A percentile compares a stretch with the other conserved stretches of the same genome.
Evolutionary conservation across 2,888 invertebrate genomes (phyloP).

Genomic region (Heliconius aoede): DNA sequence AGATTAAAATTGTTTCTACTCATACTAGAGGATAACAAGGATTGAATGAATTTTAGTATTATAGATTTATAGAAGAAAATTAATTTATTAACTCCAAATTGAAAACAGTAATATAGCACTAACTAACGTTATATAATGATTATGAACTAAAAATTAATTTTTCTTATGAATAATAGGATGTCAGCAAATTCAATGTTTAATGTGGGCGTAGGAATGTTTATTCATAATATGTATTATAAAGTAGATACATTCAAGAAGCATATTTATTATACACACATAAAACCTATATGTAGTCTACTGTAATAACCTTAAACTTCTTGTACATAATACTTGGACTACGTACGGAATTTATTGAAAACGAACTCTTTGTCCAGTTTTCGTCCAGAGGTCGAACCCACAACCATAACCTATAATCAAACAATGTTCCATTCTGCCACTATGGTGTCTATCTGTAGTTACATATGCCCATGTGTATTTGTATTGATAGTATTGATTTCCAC

Average conservation of each 20-base stretch:
- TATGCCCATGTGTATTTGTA: too few relatives aligned
- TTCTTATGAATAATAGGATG: neutral
- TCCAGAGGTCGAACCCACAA: neutral
- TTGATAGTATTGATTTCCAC: constrained; percentile 1
- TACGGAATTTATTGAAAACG: too few relatives aligned
- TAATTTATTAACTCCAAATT: neutral
- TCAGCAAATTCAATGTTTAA: constrained; percentile 3
- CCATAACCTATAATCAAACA: neutral
- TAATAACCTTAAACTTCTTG: too few relatives aligned
- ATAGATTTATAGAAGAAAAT: neutral
- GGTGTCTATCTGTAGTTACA: too few relatives aligned
- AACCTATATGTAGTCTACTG: too few relatives aligned
- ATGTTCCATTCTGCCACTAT: neutral
- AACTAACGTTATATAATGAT: neutral
- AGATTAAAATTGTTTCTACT: neutral
- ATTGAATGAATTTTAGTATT: neutral
- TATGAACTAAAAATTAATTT: neutral
- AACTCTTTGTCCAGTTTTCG: neutral
- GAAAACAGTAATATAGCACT: neutral
- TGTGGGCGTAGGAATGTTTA: constrained; percentile 29
- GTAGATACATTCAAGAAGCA: neutral
- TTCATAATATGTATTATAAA: neutral
- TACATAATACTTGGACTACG: too few relatives aligned
- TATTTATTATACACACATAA: neutral
- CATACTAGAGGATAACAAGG: neutral